Conservation (phyloP, 2,888 invertebrate species). For the Hermodice carunculata region DNA sequence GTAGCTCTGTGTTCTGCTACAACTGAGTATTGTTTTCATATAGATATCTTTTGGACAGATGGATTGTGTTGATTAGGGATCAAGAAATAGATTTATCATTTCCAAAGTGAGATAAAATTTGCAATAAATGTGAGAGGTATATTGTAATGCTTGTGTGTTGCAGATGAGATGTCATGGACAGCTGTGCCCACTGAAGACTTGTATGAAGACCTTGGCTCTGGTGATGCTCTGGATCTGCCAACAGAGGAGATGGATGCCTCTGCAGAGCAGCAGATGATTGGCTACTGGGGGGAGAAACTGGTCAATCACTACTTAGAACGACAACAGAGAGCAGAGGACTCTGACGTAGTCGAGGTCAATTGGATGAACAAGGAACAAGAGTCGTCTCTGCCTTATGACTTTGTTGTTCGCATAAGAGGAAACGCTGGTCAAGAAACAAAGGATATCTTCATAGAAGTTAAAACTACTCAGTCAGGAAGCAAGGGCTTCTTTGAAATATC, state of each 20-base stretch:
- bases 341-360: not conserved
- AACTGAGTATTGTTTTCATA: too few species aligned
- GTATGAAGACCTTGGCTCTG: constrained; percentile 51
- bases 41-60: too few species aligned
- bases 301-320: constrained; percentile 55
- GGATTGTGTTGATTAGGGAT: too few species aligned
- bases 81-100: too few species aligned
- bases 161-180: constrained; percentile 57
- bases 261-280: constrained; percentile 41
- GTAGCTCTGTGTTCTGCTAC: too few species aligned
- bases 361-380: constrained; percentile 56
- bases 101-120: too few species aligned
- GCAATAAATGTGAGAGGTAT: too few species aligned
- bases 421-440: constrained; percentile 12
- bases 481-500: constrained; percentile 66
- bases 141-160: too few species aligned
- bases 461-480: constrained; percentile 53
- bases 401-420: constrained; percentile 48
- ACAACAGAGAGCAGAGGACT: not conserved
- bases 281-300: constrained; percentile 61
- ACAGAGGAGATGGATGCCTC: constrained; percentile 28
- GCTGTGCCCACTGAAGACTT: constrained; percentile 49
- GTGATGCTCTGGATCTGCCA: constrained; percentile 38
- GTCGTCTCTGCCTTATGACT: constrained; percentile 59
- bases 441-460: constrained; percentile 49